Evolutionary conservation across 35 echinoderm and acorn worm genomes (phyloP).

Genomic region (Apostichopus parvimensis): DNA sequence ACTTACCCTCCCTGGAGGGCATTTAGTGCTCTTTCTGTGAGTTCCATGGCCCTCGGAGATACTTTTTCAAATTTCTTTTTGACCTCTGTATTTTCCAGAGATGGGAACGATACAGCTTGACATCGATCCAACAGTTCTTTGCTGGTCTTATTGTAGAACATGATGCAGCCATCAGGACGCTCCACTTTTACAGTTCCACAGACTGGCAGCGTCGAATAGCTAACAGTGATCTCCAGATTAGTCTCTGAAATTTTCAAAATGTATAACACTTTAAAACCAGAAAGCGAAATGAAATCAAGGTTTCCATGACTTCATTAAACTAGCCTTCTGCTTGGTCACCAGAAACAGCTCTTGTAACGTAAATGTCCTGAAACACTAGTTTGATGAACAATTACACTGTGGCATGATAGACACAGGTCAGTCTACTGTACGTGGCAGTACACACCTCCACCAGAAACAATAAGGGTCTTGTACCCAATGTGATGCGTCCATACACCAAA

Average conservation of each 20-base stretch:
- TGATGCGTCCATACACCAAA: no score
- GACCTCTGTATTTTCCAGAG: slow-evolving; percentile 34
- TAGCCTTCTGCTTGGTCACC: no score
- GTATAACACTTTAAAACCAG: no score
- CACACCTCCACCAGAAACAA: no score
- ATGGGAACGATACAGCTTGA: slow-evolving; percentile 8
- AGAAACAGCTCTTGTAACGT: no score
- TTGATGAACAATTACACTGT: no score
- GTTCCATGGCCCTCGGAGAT: slow-evolving; percentile 10
- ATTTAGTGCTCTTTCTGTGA: slow-evolving; percentile 31
- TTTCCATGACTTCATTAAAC: no score
- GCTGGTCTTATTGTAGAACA: slow-evolving; percentile 14
- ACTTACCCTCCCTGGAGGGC: slow-evolving; percentile 45
- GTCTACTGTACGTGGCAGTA: no score
- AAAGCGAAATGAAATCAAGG: no score
- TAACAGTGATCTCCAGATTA: slow-evolving; percentile 10
- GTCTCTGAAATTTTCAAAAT: slow-evolving; percentile 1
- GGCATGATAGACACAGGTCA: no score
- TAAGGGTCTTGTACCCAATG: no score
- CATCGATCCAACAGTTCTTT: not conserved
- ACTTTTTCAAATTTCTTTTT: slow-evolving; percentile 22
- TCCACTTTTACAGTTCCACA: slow-evolving; percentile 39
- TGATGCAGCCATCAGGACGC: not conserved
- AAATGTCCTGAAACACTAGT: no score
- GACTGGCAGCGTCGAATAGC: slow-evolving; percentile 24